phyloP scores from a whole-genome alignment of 2,797 vertebrate genomes.

The Erithacus rubecula region DNA sequence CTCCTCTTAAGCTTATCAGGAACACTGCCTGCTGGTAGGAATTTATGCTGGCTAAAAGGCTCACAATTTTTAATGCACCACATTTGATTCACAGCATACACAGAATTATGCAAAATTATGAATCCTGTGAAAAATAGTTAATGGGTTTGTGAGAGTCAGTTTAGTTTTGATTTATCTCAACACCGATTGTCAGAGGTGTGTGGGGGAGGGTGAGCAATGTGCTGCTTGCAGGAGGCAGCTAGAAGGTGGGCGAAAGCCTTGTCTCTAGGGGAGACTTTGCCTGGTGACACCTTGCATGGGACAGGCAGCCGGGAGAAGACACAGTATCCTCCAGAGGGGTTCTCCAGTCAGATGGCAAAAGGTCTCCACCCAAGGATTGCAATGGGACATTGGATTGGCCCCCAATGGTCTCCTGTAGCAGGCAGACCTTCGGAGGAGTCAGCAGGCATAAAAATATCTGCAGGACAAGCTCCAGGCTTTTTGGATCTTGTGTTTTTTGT shows the following conservation, averaged over 20 bases:
- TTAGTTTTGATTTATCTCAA: background rate
- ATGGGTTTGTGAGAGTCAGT: background rate
- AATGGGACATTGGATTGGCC: background rate
- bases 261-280: too few relatives aligned
- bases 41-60: background rate
- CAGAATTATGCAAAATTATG: background rate
- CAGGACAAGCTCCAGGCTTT: rapidly evolving
- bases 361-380: too few relatives aligned
- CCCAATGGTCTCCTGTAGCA: background rate
- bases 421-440: too few relatives aligned
- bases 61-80: background rate
- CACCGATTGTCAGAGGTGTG: background rate
- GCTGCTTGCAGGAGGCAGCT: background rate
- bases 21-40: too few relatives aligned
- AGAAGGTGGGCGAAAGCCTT: background rate
- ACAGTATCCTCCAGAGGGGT: background rate
- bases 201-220: too few relatives aligned
- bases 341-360: background rate
- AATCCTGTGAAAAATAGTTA: background rate
- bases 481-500: too few relatives aligned
- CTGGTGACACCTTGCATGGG: background rate
- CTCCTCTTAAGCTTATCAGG: too few relatives aligned
- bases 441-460: background rate
- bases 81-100: background rate
- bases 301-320: too few relatives aligned